Conservation (phyloP, 2,888 invertebrate genomes). For the Molorchus minor region DNA sequence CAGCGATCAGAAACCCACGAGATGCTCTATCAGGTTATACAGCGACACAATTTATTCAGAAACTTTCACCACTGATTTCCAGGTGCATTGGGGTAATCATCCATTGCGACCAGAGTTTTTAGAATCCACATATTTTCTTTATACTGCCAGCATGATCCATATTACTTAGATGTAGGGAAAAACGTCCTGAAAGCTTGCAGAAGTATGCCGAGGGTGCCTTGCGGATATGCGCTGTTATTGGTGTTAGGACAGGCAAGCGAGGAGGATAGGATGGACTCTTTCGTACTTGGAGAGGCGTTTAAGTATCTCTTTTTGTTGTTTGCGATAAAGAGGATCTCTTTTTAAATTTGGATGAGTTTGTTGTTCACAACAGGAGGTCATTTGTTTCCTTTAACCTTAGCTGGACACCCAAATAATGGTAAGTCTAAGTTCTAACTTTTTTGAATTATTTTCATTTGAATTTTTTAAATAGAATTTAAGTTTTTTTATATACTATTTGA, state of each 20-base stretch:
- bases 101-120: constrained; percentile 96
- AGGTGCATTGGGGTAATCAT: constrained; percentile 98
- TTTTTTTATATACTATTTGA: too few species aligned
- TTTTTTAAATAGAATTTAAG: too few species aligned
- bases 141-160: constrained; percentile 94
- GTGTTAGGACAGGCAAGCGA: constrained; percentile 73
- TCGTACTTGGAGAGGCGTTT: constrained; percentile 96
- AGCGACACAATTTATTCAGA: constrained; percentile 98
- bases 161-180: constrained; percentile 93
- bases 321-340: constrained; percentile 83
- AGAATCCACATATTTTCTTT: constrained; percentile 97
- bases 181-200: constrained; percentile 89
- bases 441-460: too few species aligned
- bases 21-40: constrained; percentile 98
- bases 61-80: constrained; percentile 96
- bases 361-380: constrained; percentile 96
- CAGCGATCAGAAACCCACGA: constrained; percentile 99
- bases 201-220: constrained; percentile 90
- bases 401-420: constrained; percentile 65
- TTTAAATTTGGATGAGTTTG: constrained; percentile 84
- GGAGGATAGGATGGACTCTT: constrained; percentile 98
- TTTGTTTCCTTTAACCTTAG: constrained; percentile 86
- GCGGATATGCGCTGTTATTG: constrained; percentile 90
- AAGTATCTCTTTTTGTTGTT: constrained; percentile 96
- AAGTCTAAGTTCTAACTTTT: constrained; percentile 23